phyloP scores from a whole-genome alignment of 92 coral and sea anemone species.

The Pocillopora meandrina region DNA sequence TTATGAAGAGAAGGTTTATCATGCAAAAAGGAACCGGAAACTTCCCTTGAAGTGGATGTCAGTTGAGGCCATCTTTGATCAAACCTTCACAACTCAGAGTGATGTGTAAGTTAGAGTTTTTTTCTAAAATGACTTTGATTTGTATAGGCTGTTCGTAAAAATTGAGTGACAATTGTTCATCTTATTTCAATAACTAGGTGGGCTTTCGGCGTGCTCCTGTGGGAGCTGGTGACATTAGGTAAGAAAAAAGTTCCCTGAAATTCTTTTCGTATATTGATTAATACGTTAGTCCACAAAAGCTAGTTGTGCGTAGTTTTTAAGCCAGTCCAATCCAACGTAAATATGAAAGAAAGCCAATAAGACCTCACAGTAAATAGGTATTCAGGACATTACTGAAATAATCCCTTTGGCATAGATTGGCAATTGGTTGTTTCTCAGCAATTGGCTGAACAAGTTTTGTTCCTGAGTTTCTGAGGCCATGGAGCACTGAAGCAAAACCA shows the following conservation, averaged over 20 bases:
- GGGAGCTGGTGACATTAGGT: constrained; percentile 85
- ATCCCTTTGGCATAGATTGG: no score
- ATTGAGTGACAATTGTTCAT: background rate
- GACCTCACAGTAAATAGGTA: no score
- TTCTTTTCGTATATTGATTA: background rate
- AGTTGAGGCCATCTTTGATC: constrained; percentile 86
- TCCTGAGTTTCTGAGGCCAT: no score
- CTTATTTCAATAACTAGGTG: constrained; percentile 45
- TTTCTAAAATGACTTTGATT: background rate
- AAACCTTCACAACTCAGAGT: constrained; percentile 72
- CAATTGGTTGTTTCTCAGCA: no score
- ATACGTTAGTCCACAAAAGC: no score
- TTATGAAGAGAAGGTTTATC: constrained; percentile 76
- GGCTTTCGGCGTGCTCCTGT: constrained; percentile 76
- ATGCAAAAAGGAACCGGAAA: constrained; percentile 63
- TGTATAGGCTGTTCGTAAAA: background rate
- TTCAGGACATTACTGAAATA: no score
- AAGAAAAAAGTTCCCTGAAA: background rate
- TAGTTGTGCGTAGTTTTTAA: no score
- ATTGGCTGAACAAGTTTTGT: no score
- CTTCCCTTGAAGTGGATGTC: constrained; percentile 91
- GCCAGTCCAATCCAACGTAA: no score
- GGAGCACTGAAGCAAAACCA: no score
- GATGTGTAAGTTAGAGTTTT: constrained; percentile 64
- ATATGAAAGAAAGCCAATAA: no score